Evolutionary conservation across 2,888 invertebrate genomes (phyloP), one percentile per base, ranked within the genome.

Genomic region (Norana najaformis): DNA sequence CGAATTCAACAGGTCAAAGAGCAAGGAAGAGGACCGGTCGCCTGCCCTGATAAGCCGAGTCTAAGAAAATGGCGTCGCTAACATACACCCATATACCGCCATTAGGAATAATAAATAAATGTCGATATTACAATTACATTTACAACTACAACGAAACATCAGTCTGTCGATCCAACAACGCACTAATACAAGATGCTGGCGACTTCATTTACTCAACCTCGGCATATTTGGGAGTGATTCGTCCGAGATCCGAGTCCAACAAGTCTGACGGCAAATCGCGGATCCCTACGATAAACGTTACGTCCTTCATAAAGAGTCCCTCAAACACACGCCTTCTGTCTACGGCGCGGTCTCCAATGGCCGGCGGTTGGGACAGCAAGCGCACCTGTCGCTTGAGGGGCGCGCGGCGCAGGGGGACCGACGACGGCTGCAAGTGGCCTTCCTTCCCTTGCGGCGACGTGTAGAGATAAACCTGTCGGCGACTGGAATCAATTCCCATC

Each of bases 391-490:
- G 69, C 69, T 69, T 11, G 47, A 47, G 1, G 23, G 47, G 47
- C 11, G 47, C 23, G 23, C 11, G 47, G 23, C 47, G 23, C 3
- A 23, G 41, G 18, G 20, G 23, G 69, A 11, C n/a, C n/a, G n/a
- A n/a, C n/a, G n/a, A n/a, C 30, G 11, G 69, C 53, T 30, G 23
- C 41, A 13, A 13, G 30, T n/a, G 69, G 8, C 69, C n/a, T 30
- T 30, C 69, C 69, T 30, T 69, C n/a, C n/a, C 69, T n/a, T n/a
- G 85, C 8, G 34, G 37, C 85, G 85, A 85, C 85, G 85, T 85
- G 85, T 37, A 85, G 85, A 85, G 85, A 85, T 85, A 37, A 85
- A 85, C 85, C 85, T 85, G 85, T 85, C 85, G 35, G 18, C 85
- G 85, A 37, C 36, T 20, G 85, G 37, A 85, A 85, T 37, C 85